A percentile compares a stretch with the other conserved stretches of the same genome.
phyloP scores from a whole-genome alignment of 2,113 vertebrate species.

The Peucedramus taeniatus region DNA sequence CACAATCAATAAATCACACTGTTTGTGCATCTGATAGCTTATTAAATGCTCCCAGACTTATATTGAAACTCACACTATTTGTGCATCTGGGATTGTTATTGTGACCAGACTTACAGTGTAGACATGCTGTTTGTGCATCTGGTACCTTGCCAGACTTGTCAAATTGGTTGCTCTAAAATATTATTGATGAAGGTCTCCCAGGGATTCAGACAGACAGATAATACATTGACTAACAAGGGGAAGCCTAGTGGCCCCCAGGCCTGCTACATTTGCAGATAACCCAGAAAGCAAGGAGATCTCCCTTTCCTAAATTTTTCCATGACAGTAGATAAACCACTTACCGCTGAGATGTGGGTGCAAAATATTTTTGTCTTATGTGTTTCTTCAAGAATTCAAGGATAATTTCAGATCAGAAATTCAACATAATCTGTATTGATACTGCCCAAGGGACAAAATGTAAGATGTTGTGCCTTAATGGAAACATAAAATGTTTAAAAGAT shows the following conservation, averaged over 20 bases:
- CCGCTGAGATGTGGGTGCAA: background rate
- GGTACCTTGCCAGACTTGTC: background rate
- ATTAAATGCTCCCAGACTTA: background rate
- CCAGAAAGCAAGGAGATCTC: background rate
- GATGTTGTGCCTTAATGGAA: background rate
- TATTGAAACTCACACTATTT: background rate
- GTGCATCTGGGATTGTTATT: background rate
- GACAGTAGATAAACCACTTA: rapidly evolving
- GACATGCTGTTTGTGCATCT: background rate
- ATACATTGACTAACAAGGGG: rapidly evolving
- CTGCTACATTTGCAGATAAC: background rate
- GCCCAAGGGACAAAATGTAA: background rate
- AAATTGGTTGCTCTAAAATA: background rate
- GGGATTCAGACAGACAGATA: background rate
- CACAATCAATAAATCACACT: background rate
- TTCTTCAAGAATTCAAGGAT: background rate
- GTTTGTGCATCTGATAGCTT: background rate
- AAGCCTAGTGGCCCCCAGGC: background rate
- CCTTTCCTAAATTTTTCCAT: background rate
- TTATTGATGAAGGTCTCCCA: background rate
- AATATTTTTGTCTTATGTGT: background rate
- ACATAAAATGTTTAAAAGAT: background rate
- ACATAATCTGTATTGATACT: background rate
- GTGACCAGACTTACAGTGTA: background rate
- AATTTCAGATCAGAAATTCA: background rate